phyloP scores from a whole-genome alignment of 1,140 invertebrate species.

The silkworm (Bombyx mori) region ASM3026992v2 NC_085126.1:12176001-12176500 shows the following conservation, averaged over 20 bases:
- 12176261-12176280: conserved; percentile 50
- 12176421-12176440: conserved; percentile 42
- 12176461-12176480: conserved; percentile 55
- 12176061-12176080: conserved; percentile 24
- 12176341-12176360: conserved; percentile 59
- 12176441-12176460: conserved; percentile 42
- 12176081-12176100: conserved; percentile 24
- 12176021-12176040: conserved; percentile 45
- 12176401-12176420: conserved; percentile 54
- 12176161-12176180: conserved; percentile 34
- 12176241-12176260: conserved; percentile 40
- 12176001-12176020: conserved; percentile 31
- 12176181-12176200: conserved; percentile 48
- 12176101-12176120: conserved; percentile 17
- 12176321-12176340: conserved; percentile 41
- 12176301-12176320: conserved; percentile 47
- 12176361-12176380: conserved; percentile 57
- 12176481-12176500: conserved; percentile 55
- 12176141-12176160: conserved; percentile 47
- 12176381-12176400: conserved; percentile 59
- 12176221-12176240: conserved; percentile 37
- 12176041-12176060: conserved; percentile 37
- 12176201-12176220: conserved; percentile 23
- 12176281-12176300: conserved; percentile 45
- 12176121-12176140: conserved; percentile 27